phyloP scores from a whole-genome alignment of 1,140 invertebrate genomes.

The Drosophila murphyi region DNA sequence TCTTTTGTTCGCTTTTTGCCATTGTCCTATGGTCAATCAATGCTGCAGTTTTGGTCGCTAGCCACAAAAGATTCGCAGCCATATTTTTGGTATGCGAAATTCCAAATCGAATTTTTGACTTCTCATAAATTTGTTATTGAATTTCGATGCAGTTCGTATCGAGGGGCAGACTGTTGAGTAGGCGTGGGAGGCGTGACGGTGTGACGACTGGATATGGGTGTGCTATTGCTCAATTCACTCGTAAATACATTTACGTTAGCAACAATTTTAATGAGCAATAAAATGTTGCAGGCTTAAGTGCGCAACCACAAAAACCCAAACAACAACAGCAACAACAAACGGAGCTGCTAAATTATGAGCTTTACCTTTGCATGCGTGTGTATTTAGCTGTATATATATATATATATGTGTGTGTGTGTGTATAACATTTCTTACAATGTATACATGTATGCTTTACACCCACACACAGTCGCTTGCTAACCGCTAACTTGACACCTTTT shows the following conservation, averaged over 20 bases:
- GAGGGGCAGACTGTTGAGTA: no score
- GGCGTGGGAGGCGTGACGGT: no score
- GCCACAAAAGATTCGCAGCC: conserved; percentile 3
- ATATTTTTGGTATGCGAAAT: background rate
- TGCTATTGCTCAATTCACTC: background rate
- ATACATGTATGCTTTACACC: no score
- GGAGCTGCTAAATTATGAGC: conserved; percentile 21
- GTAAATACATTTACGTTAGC: conserved; percentile 50
- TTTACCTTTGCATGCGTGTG: background rate
- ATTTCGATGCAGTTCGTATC: conserved; percentile 8
- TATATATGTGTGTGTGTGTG: background rate
- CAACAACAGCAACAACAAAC: conserved; percentile 9
- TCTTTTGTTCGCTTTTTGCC: background rate
- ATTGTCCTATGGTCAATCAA: conserved; percentile 2
- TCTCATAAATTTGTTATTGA: conserved; percentile 29
- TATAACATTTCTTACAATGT: background rate
- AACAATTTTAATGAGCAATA: conserved; percentile 75
- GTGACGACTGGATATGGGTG: no score
- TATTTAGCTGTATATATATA: background rate
- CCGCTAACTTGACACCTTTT: conserved; percentile 42
- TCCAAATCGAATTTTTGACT: conserved; percentile 15
- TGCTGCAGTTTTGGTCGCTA: conserved; percentile 8
- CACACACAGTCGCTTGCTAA: conserved; percentile 3
- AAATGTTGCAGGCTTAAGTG: conserved; percentile 70
- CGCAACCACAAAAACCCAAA: conserved; percentile 7